Evolutionary conservation across 2,113 vertebrate genomes (phyloP).

Genomic region (Vidua chalybeata): DNA sequence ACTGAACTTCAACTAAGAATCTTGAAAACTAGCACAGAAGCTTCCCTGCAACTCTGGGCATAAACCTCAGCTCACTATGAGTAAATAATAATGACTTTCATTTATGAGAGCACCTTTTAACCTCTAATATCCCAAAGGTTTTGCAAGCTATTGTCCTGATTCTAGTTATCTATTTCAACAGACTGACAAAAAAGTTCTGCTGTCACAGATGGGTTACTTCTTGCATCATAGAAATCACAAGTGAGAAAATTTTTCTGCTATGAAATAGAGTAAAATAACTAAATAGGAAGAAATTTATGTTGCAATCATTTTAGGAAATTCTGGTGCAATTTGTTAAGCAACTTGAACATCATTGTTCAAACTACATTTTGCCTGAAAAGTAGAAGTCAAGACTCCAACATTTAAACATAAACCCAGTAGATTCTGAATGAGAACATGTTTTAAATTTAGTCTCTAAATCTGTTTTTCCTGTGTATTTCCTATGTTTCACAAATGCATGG

Average conservation of each 20-base stretch:
- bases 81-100: not conserved
- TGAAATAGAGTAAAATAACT: not conserved
- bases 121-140: not conserved
- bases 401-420: not conserved
- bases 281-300: not conserved
- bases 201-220: not conserved
- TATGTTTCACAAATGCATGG: not conserved
- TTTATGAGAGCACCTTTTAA: not conserved
- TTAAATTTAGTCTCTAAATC: not conserved
- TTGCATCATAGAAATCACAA: not conserved
- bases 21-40: not conserved
- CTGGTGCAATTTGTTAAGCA: not conserved
- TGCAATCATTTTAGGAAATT: not conserved
- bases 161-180: not conserved
- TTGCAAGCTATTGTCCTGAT: not conserved
- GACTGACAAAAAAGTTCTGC: not conserved
- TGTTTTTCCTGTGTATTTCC: not conserved
- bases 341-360: not conserved
- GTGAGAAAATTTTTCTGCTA: not conserved
- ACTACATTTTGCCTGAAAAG: not conserved
- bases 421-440: not conserved
- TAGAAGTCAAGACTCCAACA: not conserved
- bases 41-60: not conserved
- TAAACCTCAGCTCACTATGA: not conserved
- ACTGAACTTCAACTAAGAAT: slow-evolving; percentile 23